Conservation (phyloP, 2,113 vertebrate genomes). For the Calidris pygmaea region DNA sequence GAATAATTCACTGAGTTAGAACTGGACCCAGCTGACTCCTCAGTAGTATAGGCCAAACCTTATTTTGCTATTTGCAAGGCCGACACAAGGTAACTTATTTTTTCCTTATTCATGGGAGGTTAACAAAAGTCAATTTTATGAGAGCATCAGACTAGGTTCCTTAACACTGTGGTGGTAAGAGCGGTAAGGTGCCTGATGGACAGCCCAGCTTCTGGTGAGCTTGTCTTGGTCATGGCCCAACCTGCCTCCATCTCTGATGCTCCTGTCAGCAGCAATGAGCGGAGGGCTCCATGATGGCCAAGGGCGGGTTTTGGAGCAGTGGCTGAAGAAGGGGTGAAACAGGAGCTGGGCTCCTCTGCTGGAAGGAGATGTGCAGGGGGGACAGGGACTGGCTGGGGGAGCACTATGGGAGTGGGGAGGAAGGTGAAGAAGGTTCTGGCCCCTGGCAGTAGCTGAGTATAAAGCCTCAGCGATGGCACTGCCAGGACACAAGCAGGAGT, state of each 20-base stretch:
- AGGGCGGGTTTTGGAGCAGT: neutral
- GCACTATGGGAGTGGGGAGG: neutral
- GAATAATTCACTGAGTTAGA: neutral
- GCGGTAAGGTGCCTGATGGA: neutral
- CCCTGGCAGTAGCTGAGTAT: neutral
- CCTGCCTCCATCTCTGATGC: neutral
- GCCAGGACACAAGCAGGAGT: neutral
- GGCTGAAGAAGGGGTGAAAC: neutral
- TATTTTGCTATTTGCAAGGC: neutral
- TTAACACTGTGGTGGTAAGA: neutral
- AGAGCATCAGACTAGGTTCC: neutral
- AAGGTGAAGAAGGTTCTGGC: neutral
- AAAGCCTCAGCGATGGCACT: neutral
- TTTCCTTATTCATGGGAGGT: neutral
- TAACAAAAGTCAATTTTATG: neutral
- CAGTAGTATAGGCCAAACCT: neutral
- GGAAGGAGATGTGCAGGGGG: neutral
- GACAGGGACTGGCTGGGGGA: neutral
- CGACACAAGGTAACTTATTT: neutral
- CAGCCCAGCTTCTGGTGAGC: neutral
- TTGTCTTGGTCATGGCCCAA: neutral
- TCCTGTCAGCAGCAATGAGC: neutral
- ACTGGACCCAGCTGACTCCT: neutral
- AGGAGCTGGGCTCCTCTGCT: neutral
- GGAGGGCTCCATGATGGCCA: neutral